Evolutionary conservation across 2,888 invertebrate genomes (phyloP).

Genomic region (Latrodectus hesperus): DNA sequence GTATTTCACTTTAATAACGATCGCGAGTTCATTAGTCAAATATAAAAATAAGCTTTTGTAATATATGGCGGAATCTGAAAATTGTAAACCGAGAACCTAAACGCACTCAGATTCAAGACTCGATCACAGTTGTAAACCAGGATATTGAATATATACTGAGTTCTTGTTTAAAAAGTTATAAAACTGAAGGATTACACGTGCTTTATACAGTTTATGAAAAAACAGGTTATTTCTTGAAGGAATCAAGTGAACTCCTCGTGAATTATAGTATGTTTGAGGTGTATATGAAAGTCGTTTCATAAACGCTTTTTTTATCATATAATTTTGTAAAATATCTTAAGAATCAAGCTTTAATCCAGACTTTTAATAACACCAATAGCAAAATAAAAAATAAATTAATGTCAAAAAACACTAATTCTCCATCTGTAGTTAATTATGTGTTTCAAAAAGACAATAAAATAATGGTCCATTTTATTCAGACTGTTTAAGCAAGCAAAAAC

Average conservation of each 20-base stretch:
- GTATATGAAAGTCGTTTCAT: too few relatives aligned
- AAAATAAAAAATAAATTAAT: too few relatives aligned
- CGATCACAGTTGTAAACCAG: conserved; percentile 34
- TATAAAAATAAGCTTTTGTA: conserved; percentile 17
- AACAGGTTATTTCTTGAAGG: conserved; percentile 52
- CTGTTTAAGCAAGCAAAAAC: too few relatives aligned
- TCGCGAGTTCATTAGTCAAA: conserved; percentile 62
- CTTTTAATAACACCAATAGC: too few relatives aligned
- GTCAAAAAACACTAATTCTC: too few relatives aligned
- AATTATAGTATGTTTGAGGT: conserved; percentile 11
- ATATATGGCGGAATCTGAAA: conserved; percentile 34
- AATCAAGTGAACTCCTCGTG: conserved; percentile 46
- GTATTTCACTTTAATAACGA: conserved; percentile 67
- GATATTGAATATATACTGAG: conserved; percentile 57
- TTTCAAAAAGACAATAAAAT: too few relatives aligned
- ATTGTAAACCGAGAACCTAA: conserved; percentile 27
- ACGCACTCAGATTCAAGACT: conserved; percentile 27
- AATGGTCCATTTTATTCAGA: too few relatives aligned
- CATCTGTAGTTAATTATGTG: too few relatives aligned
- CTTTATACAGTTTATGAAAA: conserved; percentile 52
- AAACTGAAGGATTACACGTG: conserved; percentile 11
- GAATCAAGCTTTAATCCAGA: too few relatives aligned
- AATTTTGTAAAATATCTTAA: too few relatives aligned
- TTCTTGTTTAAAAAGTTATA: conserved; percentile 42
- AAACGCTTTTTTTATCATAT: too few relatives aligned